Evolutionary conservation across 2,888 invertebrate genomes (phyloP).

Genomic region (Achlya flavicornis): DNA sequence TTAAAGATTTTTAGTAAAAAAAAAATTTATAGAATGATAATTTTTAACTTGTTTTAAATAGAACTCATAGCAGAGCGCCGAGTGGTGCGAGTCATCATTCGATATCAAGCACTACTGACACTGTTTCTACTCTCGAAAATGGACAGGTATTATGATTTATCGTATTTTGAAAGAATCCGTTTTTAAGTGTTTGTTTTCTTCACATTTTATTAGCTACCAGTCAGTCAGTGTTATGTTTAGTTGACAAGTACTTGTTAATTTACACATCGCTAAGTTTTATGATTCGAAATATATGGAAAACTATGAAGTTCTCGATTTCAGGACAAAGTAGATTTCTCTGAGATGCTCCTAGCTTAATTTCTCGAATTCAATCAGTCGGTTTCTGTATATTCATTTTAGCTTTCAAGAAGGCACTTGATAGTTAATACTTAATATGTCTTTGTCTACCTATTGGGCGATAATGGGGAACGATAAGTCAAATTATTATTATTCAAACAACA

Average conservation of each 20-base stretch:
- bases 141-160: slow-evolving; percentile 66
- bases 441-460: no score
- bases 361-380: no score
- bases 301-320: background rate
- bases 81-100: slow-evolving; percentile 81
- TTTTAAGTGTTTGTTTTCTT: slow-evolving; percentile 3
- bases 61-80: slow-evolving; percentile 79
- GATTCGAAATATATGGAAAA: background rate
- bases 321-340: no score
- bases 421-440: no score
- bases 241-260: background rate
- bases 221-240: background rate
- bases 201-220: background rate
- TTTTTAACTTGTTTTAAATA: slow-evolving; percentile 31
- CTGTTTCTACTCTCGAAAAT: slow-evolving; percentile 78
- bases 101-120: slow-evolving; percentile 74
- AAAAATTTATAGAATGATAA: background rate
- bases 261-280: background rate
- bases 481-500: slow-evolving; percentile 30
- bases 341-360: no score
- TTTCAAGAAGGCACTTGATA: no score
- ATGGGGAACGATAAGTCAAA: background rate
- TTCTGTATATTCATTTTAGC: no score
- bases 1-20: background rate
- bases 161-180: slow-evolving; percentile 1